Evolutionary conservation across 1,140 invertebrate genomes (phyloP), one percentile per base, ranked within the genome.

Genomic region (Heliconius hermathena): DNA sequence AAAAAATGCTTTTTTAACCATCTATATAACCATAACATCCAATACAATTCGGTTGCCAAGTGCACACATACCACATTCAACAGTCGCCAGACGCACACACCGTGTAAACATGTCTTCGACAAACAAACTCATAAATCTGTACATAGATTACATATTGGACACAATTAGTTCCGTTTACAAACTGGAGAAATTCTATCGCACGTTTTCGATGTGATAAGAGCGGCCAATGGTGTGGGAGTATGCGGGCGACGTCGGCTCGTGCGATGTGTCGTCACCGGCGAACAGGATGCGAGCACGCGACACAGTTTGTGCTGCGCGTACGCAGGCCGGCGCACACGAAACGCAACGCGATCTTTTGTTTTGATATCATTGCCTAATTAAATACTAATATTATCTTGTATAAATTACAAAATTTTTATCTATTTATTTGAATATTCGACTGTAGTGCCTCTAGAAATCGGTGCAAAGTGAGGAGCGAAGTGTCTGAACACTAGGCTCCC

Each of bases 111-210:
- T 6, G 38, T 33, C 60, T 71, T 77, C 76, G 72, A 75, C 73
- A 78, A 78, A 76, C 74, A 80, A 80, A 77, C 54, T 57, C 75
- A 79, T 77, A 81, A 86, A 86, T 78, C 77, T 70, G 75, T 77
- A 82, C 77, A 81, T 74, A 49, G 82, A 84, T 84, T 82, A 82
- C 82, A 82, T 86, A 83, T 85, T 82, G 83, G 84, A 84, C 87
- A 89, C 87, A 87, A 88, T 90, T 87, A 89, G 87, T 92, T 94
- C 89, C 90, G 87, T 93, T 90, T 91, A 89, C 82, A 79, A 0
- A 77, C 49, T 89, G 88, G 91, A 94, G 93, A 94, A 94, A 94
- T 94, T 93, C 81, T 93, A 91, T 93, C 90, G 88, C 87, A 81
- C 83, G 88, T 89, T 86, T 84, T 86, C 82, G 52, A 84, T 41